These are phyloP conservation scores for Terrapene triunguis DNA, from an alignment of 2,113 vertebrate genomes.

Conservation along the genomic window DNA sequence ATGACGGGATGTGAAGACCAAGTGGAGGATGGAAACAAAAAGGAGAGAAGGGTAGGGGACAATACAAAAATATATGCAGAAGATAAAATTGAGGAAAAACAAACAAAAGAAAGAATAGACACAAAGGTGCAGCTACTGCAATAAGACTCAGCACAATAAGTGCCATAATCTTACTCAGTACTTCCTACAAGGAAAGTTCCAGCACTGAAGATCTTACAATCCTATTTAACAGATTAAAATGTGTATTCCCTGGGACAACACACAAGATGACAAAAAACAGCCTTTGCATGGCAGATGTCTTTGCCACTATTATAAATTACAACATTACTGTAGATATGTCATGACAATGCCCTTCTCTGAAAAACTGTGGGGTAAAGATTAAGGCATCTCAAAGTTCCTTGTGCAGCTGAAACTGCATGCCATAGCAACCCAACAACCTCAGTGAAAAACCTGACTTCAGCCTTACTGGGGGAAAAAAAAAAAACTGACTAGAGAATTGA, in stretches of 20 bases:
- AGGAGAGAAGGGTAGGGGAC: not conserved
- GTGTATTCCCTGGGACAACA: not conserved
- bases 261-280: not conserved
- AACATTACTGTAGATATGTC: not conserved
- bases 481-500: not conserved
- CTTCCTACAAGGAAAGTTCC: not conserved
- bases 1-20: not conserved
- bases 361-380: not conserved
- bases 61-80: not conserved
- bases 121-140: not conserved
- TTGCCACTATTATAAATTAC: not conserved
- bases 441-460: not conserved
- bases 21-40: not conserved
- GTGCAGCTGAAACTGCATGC: too few species aligned
- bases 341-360: not conserved
- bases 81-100: not conserved
- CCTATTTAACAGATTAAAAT: not conserved
- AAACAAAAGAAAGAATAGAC: not conserved
- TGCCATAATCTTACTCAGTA: not conserved
- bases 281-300: not conserved
- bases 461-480: not conserved
- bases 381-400: too few species aligned
- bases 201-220: not conserved
- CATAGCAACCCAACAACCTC: too few species aligned
- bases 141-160: not conserved